phyloP scores from a whole-genome alignment of 2,113 vertebrate genomes.

The Piaya cayana region DNA sequence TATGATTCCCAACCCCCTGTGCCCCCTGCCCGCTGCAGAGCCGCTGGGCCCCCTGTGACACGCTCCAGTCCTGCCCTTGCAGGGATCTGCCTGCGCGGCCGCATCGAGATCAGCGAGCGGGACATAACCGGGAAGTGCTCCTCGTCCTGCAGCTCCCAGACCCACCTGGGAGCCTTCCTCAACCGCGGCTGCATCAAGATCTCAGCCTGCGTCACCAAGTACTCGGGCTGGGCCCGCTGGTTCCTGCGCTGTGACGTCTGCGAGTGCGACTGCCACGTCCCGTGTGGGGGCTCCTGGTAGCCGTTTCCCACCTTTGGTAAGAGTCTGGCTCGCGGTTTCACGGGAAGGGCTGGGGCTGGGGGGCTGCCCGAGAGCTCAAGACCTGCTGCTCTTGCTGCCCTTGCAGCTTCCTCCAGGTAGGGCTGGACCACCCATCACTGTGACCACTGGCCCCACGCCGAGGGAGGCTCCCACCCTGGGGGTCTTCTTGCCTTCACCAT shows the following conservation, averaged over 20 bases:
- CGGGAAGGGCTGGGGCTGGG: neutral
- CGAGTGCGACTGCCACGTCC: slow-evolving; percentile 81
- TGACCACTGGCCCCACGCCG: rapidly evolving
- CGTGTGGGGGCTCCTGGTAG: slow-evolving; percentile 59
- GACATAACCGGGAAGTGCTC: slow-evolving; percentile 78
- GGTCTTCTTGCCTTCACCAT: neutral
- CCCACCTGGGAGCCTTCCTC: slow-evolving; percentile 59
- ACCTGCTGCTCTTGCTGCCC: neutral
- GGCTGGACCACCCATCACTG: neutral
- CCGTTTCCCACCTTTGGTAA: rapidly evolving
- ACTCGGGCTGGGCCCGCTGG: slow-evolving; percentile 80
- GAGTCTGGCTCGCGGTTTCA: rapidly evolving
- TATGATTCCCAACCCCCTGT: rapidly evolving
- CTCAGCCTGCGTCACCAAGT: slow-evolving; percentile 79
- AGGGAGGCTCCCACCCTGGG: neutral
- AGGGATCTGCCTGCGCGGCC: slow-evolving; percentile 81
- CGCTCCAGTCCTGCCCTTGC: neutral
- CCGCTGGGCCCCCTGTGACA: rapidly evolving
- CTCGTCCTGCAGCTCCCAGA: slow-evolving; percentile 75
- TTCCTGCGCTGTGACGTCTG: slow-evolving; percentile 78
- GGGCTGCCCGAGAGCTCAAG: neutral
- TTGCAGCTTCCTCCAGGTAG: neutral
- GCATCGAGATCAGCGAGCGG: slow-evolving; percentile 76
- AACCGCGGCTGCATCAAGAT: slow-evolving; percentile 77
- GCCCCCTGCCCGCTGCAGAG: neutral